A percentile compares a stretch with the other conserved stretches of the same genome.
These are phyloP conservation scores for Eupeodes luniger DNA, from an alignment of 2,888 invertebrate species.

Conservation along the genomic window DNA sequence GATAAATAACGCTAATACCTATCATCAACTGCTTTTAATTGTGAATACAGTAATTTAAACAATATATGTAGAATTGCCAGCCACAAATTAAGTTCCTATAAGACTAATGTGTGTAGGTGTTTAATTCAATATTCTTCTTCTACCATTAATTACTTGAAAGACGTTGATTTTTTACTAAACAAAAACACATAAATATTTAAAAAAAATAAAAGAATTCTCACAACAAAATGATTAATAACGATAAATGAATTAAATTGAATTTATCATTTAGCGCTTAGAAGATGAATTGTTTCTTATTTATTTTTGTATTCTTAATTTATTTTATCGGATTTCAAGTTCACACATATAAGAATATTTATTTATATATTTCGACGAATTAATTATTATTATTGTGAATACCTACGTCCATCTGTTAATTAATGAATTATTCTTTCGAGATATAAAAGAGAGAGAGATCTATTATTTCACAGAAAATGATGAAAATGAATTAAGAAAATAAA, in stretches of 20 bases:
- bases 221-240: conserved; percentile 8
- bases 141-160: too few relatives aligned
- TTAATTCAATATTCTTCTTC: too few relatives aligned
- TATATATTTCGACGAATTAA: background rate
- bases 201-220: background rate
- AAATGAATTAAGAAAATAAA: background rate
- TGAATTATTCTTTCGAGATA: background rate
- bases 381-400: background rate
- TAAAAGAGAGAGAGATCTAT: background rate
- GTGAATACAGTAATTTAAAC: too few relatives aligned
- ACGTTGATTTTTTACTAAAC: background rate
- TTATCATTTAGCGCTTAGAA: background rate
- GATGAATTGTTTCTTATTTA: background rate
- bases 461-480: background rate
- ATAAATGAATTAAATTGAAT: background rate
- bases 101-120: too few relatives aligned
- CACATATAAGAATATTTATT: background rate
- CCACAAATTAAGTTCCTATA: too few relatives aligned
- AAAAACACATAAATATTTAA: too few relatives aligned
- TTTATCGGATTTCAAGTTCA: background rate
- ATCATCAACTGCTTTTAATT: too few relatives aligned
- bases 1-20: too few relatives aligned
- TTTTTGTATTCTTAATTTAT: background rate
- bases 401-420: background rate
- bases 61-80: too few relatives aligned